These are phyloP conservation scores for Melitaea athalia DNA, from an alignment of 2,888 invertebrate genomes.

Conservation along the genomic window DNA sequence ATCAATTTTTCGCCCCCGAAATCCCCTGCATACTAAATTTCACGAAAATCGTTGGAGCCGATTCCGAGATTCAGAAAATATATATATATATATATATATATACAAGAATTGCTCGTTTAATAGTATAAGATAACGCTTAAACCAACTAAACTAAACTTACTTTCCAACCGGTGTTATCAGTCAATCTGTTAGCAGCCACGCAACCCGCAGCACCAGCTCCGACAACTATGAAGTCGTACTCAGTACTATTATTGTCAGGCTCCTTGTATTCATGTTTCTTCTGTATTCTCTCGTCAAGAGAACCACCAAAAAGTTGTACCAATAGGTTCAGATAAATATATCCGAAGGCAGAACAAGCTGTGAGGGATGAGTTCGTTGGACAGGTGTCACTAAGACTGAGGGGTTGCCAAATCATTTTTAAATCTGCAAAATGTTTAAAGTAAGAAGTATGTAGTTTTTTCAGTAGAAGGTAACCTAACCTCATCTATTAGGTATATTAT, in stretches of 20 bases:
- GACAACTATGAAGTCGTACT: conserved; percentile 65
- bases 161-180: conserved; percentile 54
- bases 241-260: conserved; percentile 16
- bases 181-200: conserved; percentile 60
- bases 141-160: conserved; percentile 41
- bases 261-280: neutral
- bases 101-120: no score
- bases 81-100: no score
- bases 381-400: conserved; percentile 44
- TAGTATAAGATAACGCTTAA: no score
- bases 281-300: conserved; percentile 46
- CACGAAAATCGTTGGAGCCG: no score
- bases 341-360: conserved; percentile 57
- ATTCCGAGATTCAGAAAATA: no score
- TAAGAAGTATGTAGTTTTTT: no score
- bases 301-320: conserved; percentile 54
- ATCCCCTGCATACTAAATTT: no score
- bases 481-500: no score
- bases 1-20: no score
- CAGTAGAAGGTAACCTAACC: no score
- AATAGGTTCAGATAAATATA: conserved; percentile 56
- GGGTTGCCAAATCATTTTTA: conserved; percentile 48
- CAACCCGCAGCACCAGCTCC: conserved; percentile 66
- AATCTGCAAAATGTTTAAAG: neutral
- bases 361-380: conserved; percentile 49